Percentiles rank a stretch among this genome's conserved stretches.
phyloP scores from a whole-genome alignment of 2,113 vertebrate genomes.

The Entelurus aequoreus region DNA sequence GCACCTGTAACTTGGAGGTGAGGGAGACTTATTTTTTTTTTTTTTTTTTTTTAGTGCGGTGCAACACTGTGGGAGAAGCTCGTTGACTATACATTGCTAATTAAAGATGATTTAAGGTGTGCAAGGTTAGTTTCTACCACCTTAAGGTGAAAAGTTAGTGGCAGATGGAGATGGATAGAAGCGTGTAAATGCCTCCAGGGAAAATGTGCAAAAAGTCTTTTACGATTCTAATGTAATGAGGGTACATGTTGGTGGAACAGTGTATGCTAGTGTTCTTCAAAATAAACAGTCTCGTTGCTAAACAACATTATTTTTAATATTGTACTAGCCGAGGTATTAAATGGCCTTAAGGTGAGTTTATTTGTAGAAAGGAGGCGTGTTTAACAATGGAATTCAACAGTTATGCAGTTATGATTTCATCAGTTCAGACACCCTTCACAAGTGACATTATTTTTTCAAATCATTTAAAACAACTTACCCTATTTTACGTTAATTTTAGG shows the following conservation, averaged over 20 bases:
- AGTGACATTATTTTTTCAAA: no score
- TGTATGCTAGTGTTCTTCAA: neutral
- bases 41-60: neutral
- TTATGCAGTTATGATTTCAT: neutral
- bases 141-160: conserved; percentile 1
- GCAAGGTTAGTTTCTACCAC: conserved; percentile 10
- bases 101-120: conserved; percentile 23
- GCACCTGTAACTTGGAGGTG: conserved; percentile 39
- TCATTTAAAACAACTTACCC: no score
- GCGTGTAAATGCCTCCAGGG: neutral
- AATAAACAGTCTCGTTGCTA: neutral
- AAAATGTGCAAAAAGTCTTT: neutral
- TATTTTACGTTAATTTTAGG: no score
- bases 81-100: conserved; percentile 15
- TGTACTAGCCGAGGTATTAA: neutral
- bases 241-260: neutral
- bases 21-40: neutral
- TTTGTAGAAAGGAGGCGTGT: neutral
- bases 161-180: neutral
- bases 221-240: neutral
- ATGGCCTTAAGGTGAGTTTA: neutral
- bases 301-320: neutral
- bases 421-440: no score
- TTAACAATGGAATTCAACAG: neutral
- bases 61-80: conserved; percentile 10